phyloP scores from a whole-genome alignment of 2,113 vertebrate species.

The Lonchura striata region DNA sequence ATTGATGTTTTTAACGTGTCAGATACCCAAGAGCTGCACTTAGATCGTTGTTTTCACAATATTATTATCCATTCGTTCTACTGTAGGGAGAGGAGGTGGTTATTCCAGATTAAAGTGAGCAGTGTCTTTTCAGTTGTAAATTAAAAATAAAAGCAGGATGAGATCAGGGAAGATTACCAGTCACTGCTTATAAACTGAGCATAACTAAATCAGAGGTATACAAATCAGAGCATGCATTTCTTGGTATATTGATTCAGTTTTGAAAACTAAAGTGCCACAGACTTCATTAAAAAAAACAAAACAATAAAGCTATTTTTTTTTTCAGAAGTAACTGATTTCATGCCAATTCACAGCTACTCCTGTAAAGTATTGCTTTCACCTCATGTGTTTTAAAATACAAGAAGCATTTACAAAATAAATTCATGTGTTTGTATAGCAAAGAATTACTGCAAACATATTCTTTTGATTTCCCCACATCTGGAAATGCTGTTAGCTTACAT shows the following conservation, averaged over 20 bases:
- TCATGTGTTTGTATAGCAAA: background rate
- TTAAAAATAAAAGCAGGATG: background rate
- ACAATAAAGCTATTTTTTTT: background rate
- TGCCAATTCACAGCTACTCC: background rate
- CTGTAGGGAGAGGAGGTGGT: background rate
- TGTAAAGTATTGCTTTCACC: background rate
- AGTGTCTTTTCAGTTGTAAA: background rate
- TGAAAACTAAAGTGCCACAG: background rate
- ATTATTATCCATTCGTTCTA: background rate
- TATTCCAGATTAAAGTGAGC: background rate
- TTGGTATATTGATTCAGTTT: background rate
- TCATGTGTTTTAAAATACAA: background rate
- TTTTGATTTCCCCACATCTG: background rate
- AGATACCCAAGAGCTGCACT: background rate
- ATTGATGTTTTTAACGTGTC: background rate
- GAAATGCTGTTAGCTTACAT: background rate
- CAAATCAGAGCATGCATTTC: background rate
- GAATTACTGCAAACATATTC: background rate
- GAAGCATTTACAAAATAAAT: background rate
- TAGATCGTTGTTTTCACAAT: background rate
- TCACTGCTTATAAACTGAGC: background rate
- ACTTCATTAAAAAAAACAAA: background rate
- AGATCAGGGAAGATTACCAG: background rate
- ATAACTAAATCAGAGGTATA: constrained; percentile 12
- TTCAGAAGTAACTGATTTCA: background rate